Percentiles rank a stretch among this genome's conserved stretches.
Conservation (phyloP, 2,113 vertebrate genomes). For the Aramus guarauna region DNA sequence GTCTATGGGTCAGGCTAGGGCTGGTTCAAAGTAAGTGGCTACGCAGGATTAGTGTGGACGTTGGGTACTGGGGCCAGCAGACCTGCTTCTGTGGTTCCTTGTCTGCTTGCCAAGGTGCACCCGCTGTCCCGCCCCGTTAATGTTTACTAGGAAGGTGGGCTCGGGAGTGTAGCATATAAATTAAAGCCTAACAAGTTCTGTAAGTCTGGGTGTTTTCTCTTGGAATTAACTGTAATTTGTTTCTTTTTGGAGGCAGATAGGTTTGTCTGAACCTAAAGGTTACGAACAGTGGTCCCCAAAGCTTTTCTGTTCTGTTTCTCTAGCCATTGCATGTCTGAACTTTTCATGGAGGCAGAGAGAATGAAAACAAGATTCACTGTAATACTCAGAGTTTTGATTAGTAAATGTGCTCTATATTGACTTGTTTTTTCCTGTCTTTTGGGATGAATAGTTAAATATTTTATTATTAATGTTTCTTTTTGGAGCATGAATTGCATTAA, state of each 20-base stretch:
- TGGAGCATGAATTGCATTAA: background rate
- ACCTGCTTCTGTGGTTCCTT: background rate
- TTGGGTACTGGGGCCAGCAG: background rate
- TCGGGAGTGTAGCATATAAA: background rate
- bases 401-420: background rate
- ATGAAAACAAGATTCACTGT: background rate
- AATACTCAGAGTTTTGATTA: background rate
- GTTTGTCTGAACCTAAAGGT: background rate
- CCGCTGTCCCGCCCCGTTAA: background rate
- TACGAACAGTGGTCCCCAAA: background rate
- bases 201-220: background rate
- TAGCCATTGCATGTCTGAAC: background rate
- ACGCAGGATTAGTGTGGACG: too few species aligned
- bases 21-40: background rate
- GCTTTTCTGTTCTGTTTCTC: background rate
- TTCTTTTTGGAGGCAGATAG: background rate
- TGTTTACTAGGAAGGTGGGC: background rate
- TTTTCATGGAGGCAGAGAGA: background rate
- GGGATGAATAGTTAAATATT: background rate
- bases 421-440: background rate
- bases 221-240: background rate
- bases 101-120: background rate
- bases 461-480: background rate
- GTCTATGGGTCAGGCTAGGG: background rate
- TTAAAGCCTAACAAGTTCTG: background rate